Base-by-base conservation (phyloP, 1,140 invertebrate species). In the Adoxophyes honmai region DNA sequence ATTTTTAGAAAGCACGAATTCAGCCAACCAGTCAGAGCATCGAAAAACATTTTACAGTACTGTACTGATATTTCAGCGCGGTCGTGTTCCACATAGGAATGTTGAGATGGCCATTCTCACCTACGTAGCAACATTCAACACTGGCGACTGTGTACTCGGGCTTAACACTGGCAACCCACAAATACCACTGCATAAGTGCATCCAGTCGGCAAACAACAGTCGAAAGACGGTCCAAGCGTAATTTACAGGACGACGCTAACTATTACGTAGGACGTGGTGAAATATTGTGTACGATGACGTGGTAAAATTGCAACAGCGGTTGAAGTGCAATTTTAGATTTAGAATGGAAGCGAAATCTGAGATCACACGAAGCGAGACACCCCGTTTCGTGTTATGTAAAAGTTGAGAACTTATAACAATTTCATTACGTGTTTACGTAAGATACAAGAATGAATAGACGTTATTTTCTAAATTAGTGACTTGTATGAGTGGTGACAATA, bases 301-400 rank as follows among this genome's bases (percentile, higher is more conserved):
- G 21, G 2, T 28, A 28, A 28, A 28, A 28, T 28, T 28, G 21
- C 21, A 6, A 28, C 21, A 6, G 2, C 21, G 21, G 21, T 28
- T 28, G 21, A 28, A 28, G 2, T 36, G 34, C n/a, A 11, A 36
- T 36, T 10, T 8, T 44, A 44, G 8, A 21, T 44, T 44, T 44
- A 44, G 68, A 79, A 62, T 74, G 73, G 68, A 62, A 77, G 81
- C 78, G 81, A 85, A 87, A 85, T 77, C 68, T 54, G 70, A 79
- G 77, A 78, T 69, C 69, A 75, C 77, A 78, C 74, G 73, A 70
- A 83, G 83, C 80, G 77, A 79, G 83, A 85, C 80, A 81, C 80
- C 69, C 69, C 76, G 82, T 71, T 85, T 83, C 81, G 75, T 66
- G 68, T 73, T 60, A 79, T 67, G 78, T 78, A 79, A 84, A 83